These are phyloP conservation scores for Cyclura pinguis DNA, from an alignment of 2,797 vertebrate genomes.

Conservation along the genomic window DNA sequence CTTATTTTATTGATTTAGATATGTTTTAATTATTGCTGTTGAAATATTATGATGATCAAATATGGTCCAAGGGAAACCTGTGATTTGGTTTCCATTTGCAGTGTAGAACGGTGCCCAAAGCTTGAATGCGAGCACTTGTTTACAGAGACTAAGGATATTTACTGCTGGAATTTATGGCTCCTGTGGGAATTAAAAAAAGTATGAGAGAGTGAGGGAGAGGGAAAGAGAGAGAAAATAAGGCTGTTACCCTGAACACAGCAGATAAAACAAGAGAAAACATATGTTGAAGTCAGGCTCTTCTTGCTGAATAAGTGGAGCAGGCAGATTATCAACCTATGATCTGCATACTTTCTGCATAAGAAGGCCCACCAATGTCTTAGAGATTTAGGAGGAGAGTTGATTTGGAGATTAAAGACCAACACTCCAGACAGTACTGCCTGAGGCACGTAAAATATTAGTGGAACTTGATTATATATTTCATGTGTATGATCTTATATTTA, in stretches of 20 bases:
- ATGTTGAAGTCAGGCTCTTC: constrained; percentile 37
- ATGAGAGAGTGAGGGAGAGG: constrained; percentile 29
- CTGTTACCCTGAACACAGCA: neutral
- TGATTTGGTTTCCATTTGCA: constrained; percentile 76
- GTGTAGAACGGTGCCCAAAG: constrained; percentile 74
- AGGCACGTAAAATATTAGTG: neutral
- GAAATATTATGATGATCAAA: constrained; percentile 53
- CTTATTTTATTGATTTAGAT: constrained; percentile 75
- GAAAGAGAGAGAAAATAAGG: neutral
- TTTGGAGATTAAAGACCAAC: neutral
- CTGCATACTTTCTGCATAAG: neutral
- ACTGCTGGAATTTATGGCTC: constrained; percentile 77
- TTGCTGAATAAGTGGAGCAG: neutral
- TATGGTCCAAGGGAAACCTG: constrained; percentile 65
- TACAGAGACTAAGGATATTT: constrained; percentile 75
- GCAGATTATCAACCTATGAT: constrained; percentile 27
- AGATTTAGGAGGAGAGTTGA: constrained; percentile 24
- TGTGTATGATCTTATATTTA: no score
- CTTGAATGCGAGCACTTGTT: constrained; percentile 76
- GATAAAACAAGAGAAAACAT: constrained; percentile 40
- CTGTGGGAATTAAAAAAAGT: constrained; percentile 57
- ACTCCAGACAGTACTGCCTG: neutral
- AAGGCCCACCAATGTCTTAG: constrained; percentile 24
- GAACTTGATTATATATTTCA: neutral
- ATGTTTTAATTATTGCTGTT: constrained; percentile 72